These are phyloP conservation scores for Dioctria linearis DNA, from an alignment of 2,888 invertebrate genomes.

Conservation along the genomic window DNA sequence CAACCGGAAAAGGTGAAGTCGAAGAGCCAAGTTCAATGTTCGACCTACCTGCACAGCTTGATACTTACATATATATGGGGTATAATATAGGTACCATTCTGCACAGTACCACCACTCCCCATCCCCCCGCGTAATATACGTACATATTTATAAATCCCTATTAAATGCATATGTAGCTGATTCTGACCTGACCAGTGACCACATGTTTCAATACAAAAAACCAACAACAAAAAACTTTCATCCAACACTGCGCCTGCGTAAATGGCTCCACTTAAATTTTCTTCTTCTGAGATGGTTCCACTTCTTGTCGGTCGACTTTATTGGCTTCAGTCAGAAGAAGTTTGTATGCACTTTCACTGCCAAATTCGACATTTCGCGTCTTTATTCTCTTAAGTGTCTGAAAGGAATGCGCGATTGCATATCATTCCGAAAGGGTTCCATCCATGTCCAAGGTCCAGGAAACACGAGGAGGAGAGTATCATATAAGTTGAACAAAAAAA, in stretches of 20 bases:
- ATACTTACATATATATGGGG: background rate
- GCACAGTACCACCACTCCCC: background rate
- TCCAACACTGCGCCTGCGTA: conserved; percentile 1
- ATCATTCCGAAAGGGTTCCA: too few species aligned
- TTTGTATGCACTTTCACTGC: conserved; percentile 38
- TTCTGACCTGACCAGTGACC: background rate
- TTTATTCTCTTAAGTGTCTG: background rate
- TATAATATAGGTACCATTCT: background rate
- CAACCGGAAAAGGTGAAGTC: conserved; percentile 50
- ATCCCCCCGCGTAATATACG: too few species aligned
- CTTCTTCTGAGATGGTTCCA: background rate
- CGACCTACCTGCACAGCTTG: conserved; percentile 30
- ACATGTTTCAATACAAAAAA: conserved; percentile 1
- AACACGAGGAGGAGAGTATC: background rate
- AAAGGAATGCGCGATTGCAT: too few species aligned
- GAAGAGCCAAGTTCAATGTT: conserved; percentile 50
- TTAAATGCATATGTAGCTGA: background rate
- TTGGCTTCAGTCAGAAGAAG: background rate
- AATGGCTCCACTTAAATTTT: conserved; percentile 17
- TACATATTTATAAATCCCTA: background rate
- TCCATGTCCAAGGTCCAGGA: background rate
- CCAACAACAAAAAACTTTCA: conserved; percentile 32
- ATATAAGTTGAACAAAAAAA: background rate
- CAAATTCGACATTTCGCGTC: conserved; percentile 10
- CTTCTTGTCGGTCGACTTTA: background rate